Evolutionary conservation across 1,140 invertebrate genomes (phyloP), one percentile per base, ranked within the genome.

Genomic region (Subanguina moxae): DNA sequence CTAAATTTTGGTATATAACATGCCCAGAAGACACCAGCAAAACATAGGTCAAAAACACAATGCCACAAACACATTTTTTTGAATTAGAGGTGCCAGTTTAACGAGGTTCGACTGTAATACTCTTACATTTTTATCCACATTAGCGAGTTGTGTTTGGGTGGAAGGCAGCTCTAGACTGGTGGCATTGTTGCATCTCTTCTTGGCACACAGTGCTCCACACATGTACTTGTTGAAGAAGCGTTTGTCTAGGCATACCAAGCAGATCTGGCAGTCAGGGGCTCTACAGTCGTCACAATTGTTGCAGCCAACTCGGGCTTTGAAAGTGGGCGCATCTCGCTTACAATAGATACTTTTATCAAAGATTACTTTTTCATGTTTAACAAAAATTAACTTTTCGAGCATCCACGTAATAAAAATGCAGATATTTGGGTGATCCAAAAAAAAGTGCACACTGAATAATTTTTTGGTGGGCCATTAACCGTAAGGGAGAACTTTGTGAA

Each of bases 221-320:
- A 82, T 82, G 57, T 82, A 82, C 42, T 78, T 74, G 48, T 77
- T 81, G 66, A 82, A 82, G 65, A 81, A 80, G 66, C 78, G 65
- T 70, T 76, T 80, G 62, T 82, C 80, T 46, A 82, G 52, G 64
- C 80, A 82, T 32, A 82, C 80, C 17, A 82, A 64, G 58, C 80
- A 82, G 19, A 74, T 79, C 46, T 77, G 75, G 48, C 80, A 82
- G 67, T 82, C 80, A 9, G 68, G 68, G 58, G 77, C 67, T 30
- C 80, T 73, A 58, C 80, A 82, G 48, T 82, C 80, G 17, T 82
- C 80, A 58, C 80, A 82, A 21, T 70, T 52, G 67, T 78, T 80
- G 56, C 80, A 82, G 1, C 80, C 80, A 15, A 77, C 67, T 7
- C 81, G 68, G 19, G 80, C 80, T 71, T 82, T 82, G 61, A 82